Conservation (phyloP, 2,113 vertebrate species). For the Ondatra zibethicus region DNA sequence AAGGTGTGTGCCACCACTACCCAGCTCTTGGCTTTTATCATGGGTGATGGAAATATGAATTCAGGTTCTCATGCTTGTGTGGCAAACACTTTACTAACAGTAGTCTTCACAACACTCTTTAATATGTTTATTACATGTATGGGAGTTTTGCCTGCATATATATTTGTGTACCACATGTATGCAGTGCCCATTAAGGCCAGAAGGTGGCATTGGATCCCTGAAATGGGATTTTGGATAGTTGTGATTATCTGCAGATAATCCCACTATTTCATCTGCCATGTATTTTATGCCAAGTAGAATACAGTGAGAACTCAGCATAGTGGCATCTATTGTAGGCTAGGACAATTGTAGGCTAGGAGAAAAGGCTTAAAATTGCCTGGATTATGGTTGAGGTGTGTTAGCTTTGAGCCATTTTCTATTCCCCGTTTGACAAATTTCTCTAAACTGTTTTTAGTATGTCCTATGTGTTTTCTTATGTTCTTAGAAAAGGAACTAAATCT, state of each 20-base stretch:
- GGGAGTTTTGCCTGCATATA: not conserved
- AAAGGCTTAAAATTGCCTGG: not conserved
- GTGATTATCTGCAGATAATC: not conserved
- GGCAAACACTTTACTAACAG: not conserved
- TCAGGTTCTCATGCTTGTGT: no score
- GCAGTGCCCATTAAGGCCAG: not conserved
- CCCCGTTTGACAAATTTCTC: slow-evolving; percentile 6
- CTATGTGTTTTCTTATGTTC: not conserved
- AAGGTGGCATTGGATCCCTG: not conserved
- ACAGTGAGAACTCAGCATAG: not conserved
- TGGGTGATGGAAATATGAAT: not conserved
- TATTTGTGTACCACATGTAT: not conserved
- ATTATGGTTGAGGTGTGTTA: slow-evolving; percentile 17
- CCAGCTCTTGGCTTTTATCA: not conserved
- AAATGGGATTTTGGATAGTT: not conserved
- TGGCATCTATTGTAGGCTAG: not conserved
- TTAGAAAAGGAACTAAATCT: slow-evolving; percentile 23
- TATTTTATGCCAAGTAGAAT: not conserved
- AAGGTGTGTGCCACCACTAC: no score
- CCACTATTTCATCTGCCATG: not conserved
- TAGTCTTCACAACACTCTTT: not conserved
- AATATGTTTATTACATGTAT: not conserved
- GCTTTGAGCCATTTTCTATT: not conserved
- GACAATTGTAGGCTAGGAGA: no score
- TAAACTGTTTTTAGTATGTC: not conserved